Percentiles rank a stretch among this genome's conserved stretches.
Conservation (phyloP, 1,140 invertebrate genomes). For the Chironomus striatipennis region DNA sequence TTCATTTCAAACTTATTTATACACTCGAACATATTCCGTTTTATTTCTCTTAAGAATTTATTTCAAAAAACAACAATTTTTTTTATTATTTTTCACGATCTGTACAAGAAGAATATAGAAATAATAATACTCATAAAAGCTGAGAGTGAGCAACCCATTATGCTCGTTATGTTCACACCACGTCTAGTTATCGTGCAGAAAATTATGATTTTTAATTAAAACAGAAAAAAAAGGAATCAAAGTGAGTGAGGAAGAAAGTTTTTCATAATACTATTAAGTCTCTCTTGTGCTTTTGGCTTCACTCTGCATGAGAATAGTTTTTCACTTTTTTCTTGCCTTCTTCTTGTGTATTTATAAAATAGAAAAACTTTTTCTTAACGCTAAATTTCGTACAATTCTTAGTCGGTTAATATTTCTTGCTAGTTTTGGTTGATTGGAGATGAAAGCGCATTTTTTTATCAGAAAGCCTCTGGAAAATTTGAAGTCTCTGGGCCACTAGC, state of each 20-base stretch:
- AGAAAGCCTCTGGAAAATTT: no score
- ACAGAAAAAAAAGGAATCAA: neutral
- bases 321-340: neutral
- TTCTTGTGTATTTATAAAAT: no score
- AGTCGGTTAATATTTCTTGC: neutral
- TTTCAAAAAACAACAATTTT: no score
- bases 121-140: no score
- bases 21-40: no score
- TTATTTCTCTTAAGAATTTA: no score
- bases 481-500: no score
- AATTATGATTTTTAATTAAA: conserved; percentile 15
- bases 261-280: neutral
- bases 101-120: no score
- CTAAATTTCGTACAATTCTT: neutral
- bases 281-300: neutral
- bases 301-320: neutral
- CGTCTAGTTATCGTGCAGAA: neutral
- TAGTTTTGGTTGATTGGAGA: neutral
- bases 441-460: no score
- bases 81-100: no score
- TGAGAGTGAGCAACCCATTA: neutral
- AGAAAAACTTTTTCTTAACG: neutral
- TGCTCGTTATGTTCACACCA: neutral
- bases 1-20: no score
- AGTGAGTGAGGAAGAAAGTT: neutral